Base-by-base conservation (phyloP, 2,888 invertebrate species). In the Fragum fragum region DNA sequence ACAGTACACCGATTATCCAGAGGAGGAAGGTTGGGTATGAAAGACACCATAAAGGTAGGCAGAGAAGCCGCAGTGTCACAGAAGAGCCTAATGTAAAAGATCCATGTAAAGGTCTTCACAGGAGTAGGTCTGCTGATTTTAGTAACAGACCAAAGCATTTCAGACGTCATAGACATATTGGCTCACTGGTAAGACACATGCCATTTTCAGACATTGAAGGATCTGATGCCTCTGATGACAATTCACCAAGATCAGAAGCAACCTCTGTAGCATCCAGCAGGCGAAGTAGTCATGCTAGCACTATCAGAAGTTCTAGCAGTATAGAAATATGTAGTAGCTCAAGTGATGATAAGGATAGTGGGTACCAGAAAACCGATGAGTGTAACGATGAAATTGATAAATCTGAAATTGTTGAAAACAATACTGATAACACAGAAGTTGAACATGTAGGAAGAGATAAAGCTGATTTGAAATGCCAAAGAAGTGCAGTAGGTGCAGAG, bases 171-270 rank as follows among this genome's bases (percentile, higher is more conserved):
- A 59, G 53, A 29, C 76, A 75, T 68, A 21, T 63, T 23, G 53
- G 32, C 21, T 79, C 70, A 21, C 42, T 73, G 7, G 39, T 47
- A 14, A 26, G 53, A 23, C 69, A 52, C 18, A 52, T 55, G 39
- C 36, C 70, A 32, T 81, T 82, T 55, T 82, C 81, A 23, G 81
- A 78, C 26, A 78, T 82, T 42, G 81, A 82, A 59, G 68, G 70
- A 32, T 82, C 82, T 18, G 79, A 82, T 73, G 66, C 42, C 7
- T 63, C 36, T 23, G 72, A 72, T 32, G 63, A 63, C 6, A 47
- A 47, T 47, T 28, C 29, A 6, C 9, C n/a, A n/a, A 63, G 32
- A 63, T 63, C 32, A n/a, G 21, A 18, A 18, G 63, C 7, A 9
- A 26, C 47, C n/a, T 39, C 36, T 68, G 39, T 23, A 9, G 26